Percentiles rank a stretch among this genome's conserved stretches.
These are phyloP conservation scores for Gambelia wislizenii DNA, from an alignment of 2,797 vertebrate genomes.

Conservation along the genomic window DNA sequence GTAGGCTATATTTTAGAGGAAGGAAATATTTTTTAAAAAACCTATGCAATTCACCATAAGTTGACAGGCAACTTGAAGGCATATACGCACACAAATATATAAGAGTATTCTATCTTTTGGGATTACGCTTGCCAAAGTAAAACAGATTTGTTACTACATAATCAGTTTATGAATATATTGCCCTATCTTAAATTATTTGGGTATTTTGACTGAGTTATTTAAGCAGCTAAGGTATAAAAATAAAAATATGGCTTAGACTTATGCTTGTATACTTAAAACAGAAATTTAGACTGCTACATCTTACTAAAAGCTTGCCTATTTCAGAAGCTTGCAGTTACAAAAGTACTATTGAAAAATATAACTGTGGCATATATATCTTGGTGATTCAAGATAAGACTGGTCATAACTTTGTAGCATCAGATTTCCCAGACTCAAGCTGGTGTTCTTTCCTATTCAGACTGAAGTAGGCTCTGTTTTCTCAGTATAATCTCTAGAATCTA, in stretches of 20 bases:
- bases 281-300: neutral
- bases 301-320: neutral
- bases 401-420: neutral
- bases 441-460: neutral
- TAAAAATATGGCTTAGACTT: neutral
- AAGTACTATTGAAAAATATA: neutral
- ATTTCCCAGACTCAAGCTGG: neutral
- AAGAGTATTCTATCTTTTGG: neutral
- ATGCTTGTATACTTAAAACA: neutral
- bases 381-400: neutral
- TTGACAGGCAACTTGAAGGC: neutral
- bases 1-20: too few species aligned
- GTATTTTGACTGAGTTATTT: neutral
- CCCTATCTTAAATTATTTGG: neutral
- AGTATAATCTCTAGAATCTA: neutral
- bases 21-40: too few species aligned
- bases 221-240: neutral
- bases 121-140: neutral
- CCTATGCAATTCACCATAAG: too few species aligned
- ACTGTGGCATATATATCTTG: neutral
- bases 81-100: neutral
- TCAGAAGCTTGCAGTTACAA: neutral
- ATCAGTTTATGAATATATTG: neutral
- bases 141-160: neutral
- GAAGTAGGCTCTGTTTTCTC: neutral